Conservation (phyloP, 2,797 vertebrate species). For the Atherinosoma microstoma region DNA sequence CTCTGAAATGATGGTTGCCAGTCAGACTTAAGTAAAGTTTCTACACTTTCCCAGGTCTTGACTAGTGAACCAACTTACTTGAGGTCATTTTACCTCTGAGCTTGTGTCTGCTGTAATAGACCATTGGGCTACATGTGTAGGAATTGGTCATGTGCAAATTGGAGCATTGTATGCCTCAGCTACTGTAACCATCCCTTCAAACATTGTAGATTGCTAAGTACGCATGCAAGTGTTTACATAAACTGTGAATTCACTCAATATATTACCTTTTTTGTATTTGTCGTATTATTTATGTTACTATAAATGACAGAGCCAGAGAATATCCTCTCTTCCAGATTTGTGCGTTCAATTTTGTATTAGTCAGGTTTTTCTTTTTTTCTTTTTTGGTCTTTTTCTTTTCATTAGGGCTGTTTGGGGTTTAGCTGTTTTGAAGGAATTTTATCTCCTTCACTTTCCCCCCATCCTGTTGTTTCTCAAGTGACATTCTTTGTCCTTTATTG, state of each 20-base stretch:
- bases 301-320: neutral
- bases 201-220: neutral
- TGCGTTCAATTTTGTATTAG: neutral
- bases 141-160: neutral
- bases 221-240: neutral
- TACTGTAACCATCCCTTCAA: neutral
- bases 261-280: neutral
- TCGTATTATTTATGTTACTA: neutral
- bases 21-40: neutral
- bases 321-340: neutral
- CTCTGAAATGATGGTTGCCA: constrained; percentile 2
- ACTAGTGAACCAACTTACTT: neutral
- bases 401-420: neutral
- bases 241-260: neutral
- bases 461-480: neutral
- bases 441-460: no score
- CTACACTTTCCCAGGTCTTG: neutral
- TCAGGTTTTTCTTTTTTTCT: neutral
- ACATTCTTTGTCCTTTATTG: constrained; percentile 4
- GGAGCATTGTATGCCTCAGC: neutral
- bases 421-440: neutral
- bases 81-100: constrained; percentile 23
- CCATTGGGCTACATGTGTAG: neutral
- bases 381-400: neutral
- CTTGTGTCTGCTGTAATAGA: neutral